Evolutionary conservation across 2,888 invertebrate genomes (phyloP), one percentile per base, ranked within the genome.

Genomic region (Caenorhabditis sp.): DNA sequence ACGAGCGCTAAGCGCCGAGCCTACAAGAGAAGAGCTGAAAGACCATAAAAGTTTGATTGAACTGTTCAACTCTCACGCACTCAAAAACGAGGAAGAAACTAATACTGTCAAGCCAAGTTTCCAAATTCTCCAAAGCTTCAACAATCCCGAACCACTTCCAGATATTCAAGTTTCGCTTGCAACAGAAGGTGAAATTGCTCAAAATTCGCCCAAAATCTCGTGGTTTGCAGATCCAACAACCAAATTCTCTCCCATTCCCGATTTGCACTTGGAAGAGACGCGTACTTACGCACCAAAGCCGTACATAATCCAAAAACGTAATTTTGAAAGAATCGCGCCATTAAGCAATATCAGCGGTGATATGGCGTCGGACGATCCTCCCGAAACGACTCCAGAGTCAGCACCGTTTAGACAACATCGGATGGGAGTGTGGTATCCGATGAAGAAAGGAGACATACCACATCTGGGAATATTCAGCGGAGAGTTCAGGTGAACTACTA

Each of bases 371-470:
- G 76, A 76, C 11, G 71, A 77, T 50, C 71, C 71, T 7, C 65
- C 65, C 11, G 78, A 78, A 27, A 32, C 50, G 1, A 66, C 72
- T 32, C 68, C 66, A 8, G 63, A 68, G 15, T 72, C 72, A 6
- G 68, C 68, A 15, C 66, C 72, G 32, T 73, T 62, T 17, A 52
- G 68, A 2, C 53, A 78, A 22, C 78, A 78, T 27, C 27, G 48
- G 15, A 52, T 58, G 48, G 68, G 62, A 22, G 41, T 72, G 2
- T 78, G 78, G 78, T 78, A 78, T 46, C 78, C 78, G 2, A 78
- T 78, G 78, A 78, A 61, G n/a, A 73, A 66, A 27, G 78, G 78
- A 22, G 78, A 78, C 27, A 68, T 78, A 39, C 78, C 78, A 6
- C 78, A 78, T 45, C 39, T 78, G 22, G 73, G 73, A 13, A 73